Base-by-base conservation (phyloP, 2,888 invertebrate species). In the Tridacna crocea region DNA sequence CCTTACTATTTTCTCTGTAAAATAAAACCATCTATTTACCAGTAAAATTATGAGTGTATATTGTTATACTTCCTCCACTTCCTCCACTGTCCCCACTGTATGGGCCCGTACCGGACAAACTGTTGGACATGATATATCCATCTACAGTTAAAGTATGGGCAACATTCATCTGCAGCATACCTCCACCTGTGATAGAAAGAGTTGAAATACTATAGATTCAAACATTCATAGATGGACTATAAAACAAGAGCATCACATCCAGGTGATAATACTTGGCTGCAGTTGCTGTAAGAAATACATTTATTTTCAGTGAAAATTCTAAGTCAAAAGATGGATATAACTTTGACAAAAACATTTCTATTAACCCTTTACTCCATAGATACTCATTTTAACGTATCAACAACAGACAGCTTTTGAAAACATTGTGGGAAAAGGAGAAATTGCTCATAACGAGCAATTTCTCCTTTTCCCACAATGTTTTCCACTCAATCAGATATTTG, bases 11-110 rank as follows among this genome's bases (percentile, higher is more conserved):
- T 8, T 36, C 36, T 36, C 8, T 36, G 8, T 4, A 36, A 36
- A 36, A 36, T 4, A 36, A 2, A 36, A 36, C 36, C 2, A 8
- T 36, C 36, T 36, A 36, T 72, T 36, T 81, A 88, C 92, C 92
- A 24, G 90, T 90, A 68, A 90, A 90, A 79, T 88, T 88, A 58
- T 83, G 82, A 10, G 89, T 89, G 19, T 82, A 68, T 26, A 91
- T 87, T 63, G 79, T 79, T 68, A 92, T 88, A 75, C 90, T 90
- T 24, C 92, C 92, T 1, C 91, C 92, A 84, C 91, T 90, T 6
- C 91, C 92, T 19, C 90, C 92, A 73, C 91, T 88, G 47, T 77
- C 89, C n/a, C 84, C 80, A 70, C 79, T 75, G 19, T 63, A 48
- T 22, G 46, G 60, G 6, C 78, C 76, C 58, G 79, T 75, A 4